Evolutionary conservation across 2,113 vertebrate genomes (phyloP), one percentile per base, ranked within the genome.

Genomic region (Sorex fumeus): DNA sequence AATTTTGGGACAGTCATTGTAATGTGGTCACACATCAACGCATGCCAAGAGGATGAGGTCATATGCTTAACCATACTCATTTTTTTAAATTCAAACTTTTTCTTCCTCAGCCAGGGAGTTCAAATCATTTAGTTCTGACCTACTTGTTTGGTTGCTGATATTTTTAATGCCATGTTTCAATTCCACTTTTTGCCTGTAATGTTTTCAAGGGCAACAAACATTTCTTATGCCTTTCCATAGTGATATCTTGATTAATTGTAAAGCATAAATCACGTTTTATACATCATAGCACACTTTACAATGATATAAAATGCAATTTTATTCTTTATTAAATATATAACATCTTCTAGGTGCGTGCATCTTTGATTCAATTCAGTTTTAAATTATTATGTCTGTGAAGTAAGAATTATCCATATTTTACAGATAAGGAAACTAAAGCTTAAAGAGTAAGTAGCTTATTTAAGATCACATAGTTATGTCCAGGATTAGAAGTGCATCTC

Each of bases 41-140:
- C 50, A 74, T 86, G 90, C 80, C 90, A 96, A 91, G 32, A 92
- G 6, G 40, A 79, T 94, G 87, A 95, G 30, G 47, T 95, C 84
- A 94, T 93, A 32, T 74, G 57, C 40, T 93, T 86, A 21, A n/a
- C 81, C 30, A 75, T 75, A 86, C 32, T 78, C 74, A 75, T 78
- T 92, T 87, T 88, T 34, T 84, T 90, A 1, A 21, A 92, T 64
- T 94, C 6, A 50, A 45, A 8, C 18, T 4, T 74, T 88, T 82
- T 4, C 30, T 53, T 79, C 80, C n/a, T 79, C 30, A 64, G 28
- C 18, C 53, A 92, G 45, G 19, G 62, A 86, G 53, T 86, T 19
- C 32, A 86, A 83, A 16, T 93, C 45, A 91, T 88, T 91, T 91
- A 60, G 45, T 83, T 8, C 86, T 91, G 57, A 43, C 72, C 60